Evolutionary conservation across 1,140 invertebrate genomes (phyloP).

Genomic region (Paraescarpia echinospica): DNA sequence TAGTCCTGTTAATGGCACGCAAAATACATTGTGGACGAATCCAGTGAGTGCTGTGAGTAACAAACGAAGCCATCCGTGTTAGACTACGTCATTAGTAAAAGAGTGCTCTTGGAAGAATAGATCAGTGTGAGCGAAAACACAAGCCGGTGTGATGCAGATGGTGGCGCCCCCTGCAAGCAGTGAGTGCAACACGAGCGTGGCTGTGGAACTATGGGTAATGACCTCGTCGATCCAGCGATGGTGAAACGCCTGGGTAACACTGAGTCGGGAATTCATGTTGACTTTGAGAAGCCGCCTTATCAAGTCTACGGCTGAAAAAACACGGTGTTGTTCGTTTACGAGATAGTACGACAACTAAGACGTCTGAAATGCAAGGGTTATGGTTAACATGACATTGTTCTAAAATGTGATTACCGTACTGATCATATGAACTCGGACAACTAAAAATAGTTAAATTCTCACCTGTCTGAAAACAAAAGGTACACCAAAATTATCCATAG

Average conservation of each 20-base stretch:
- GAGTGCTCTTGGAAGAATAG: not conserved
- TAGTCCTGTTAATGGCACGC: no score
- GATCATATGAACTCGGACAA: no score
- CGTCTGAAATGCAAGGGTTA: not conserved
- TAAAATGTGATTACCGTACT: no score
- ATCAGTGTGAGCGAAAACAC: not conserved
- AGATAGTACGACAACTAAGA: not conserved
- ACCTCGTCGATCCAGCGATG: constrained; percentile 21
- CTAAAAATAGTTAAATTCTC: no score
- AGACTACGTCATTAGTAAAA: not conserved
- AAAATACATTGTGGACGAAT: not conserved
- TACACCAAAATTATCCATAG: no score
- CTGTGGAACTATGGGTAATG: not conserved
- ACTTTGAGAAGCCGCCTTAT: constrained; percentile 21
- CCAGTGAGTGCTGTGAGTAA: not conserved
- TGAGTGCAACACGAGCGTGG: not conserved
- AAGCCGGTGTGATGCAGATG: not conserved
- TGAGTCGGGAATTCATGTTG: constrained; percentile 11
- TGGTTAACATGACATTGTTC: no score
- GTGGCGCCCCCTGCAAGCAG: not conserved
- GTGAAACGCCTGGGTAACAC: constrained; percentile 12
- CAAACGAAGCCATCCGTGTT: not conserved
- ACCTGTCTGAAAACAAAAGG: no score
- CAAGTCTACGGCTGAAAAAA: constrained; percentile 24
- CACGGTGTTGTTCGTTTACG: not conserved